Base-by-base conservation (phyloP, 2,113 vertebrate genomes). In the Hyperopisus bebe region DNA sequence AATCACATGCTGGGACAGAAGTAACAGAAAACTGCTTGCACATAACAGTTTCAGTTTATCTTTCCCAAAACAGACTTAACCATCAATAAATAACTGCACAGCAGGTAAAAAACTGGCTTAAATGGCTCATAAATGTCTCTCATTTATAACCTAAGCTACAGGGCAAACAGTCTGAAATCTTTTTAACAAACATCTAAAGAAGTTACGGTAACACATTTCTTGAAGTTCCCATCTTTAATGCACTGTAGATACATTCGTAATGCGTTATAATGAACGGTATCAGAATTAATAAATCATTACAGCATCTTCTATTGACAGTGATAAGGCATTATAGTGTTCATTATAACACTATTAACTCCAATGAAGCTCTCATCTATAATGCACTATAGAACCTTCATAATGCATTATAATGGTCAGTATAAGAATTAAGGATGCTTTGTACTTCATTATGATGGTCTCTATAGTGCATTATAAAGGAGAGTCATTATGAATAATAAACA, bases 91-190 rank as follows among this genome's bases (percentile, higher is more conserved):
- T 77, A 39, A 35, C 35, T 77, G 35, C 74, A 80, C 74, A 80
- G 74, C 31, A 42, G 70, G 70, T 31, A 77, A 77, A 39, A 77
- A 77, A 15, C 70, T 6, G 15, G 74, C 17, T 80, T 39, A 80
- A 80, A 42, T 42, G 11, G 35, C 35, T 80, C 35, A 42, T 80
- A 80, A 80, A 80, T 80, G 74, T 80, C 74, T 42, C 13, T 39
- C 74, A 42, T 80, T 80, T 35, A 80, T 80, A 80, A 80, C 74
- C 35, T 80, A 80, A 80, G 74, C 74, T 80, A 80, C 35, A 42
- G 35, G 74, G 35, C 35, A 17, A 42, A 35, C 17, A 39, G 35
- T 39, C 11, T 35, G 74, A 35, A 39, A 39, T 42, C 1, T 77
- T 77, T 77, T 77, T 77, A 13, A 42, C 35, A 77, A 80, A 35